These are phyloP conservation scores for Maniola hyperantus DNA, from an alignment of 2,888 invertebrate genomes.

Conservation along the genomic window DNA sequence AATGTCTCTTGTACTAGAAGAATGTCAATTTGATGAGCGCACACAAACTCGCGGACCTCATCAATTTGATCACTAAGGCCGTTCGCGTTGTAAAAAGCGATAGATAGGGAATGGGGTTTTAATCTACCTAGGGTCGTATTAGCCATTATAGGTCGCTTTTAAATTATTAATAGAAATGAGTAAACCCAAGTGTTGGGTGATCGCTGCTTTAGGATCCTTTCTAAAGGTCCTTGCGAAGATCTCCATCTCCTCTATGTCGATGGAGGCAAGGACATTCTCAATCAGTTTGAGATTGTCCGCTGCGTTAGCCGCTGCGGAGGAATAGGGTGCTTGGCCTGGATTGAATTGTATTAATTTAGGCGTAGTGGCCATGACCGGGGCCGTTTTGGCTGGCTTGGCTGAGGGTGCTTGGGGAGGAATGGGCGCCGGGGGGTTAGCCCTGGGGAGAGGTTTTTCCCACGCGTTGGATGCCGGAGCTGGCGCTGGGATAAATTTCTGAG, in stretches of 20 bases:
- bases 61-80: slow-evolving; percentile 16
- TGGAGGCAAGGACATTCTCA: too few relatives aligned
- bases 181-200: too few relatives aligned
- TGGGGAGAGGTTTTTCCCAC: not conserved
- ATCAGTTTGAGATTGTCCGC: too few relatives aligned
- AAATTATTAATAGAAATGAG: too few relatives aligned
- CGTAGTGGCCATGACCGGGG: too few relatives aligned
- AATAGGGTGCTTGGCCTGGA: too few relatives aligned
- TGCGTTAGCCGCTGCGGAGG: too few relatives aligned
- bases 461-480: not conserved
- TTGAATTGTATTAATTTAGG: too few relatives aligned
- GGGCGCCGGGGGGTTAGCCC: not conserved
- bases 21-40: not conserved
- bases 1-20: slow-evolving; percentile 17
- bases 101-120: not conserved
- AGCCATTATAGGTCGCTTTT: not conserved
- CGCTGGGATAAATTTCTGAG: not conserved
- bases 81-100: slow-evolving; percentile 1
- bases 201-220: too few relatives aligned
- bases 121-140: not conserved
- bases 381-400: not conserved
- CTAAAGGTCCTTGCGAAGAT: too few relatives aligned
- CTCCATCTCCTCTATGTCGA: too few relatives aligned
- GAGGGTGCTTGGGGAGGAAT: not conserved
- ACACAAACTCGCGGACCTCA: slow-evolving; percentile 15